phyloP scores from a whole-genome alignment of 2,113 vertebrate genomes.

The Sapajus apella region DNA sequence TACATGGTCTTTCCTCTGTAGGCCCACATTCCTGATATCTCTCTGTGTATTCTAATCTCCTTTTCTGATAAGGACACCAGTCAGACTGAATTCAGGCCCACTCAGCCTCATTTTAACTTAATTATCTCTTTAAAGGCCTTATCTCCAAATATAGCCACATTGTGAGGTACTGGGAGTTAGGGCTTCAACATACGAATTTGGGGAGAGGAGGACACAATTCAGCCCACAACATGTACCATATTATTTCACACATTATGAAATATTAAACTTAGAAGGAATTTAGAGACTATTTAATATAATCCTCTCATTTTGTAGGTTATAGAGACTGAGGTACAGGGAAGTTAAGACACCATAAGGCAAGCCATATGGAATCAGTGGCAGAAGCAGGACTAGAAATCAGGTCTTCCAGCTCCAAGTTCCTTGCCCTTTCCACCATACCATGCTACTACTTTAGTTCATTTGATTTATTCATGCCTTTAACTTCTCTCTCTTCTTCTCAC shows the following conservation, averaged over 20 bases:
- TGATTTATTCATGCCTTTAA: neutral
- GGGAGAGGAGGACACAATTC: neutral
- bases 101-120: neutral
- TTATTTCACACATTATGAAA: slow-evolving; percentile 19
- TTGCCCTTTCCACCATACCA: neutral
- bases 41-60: neutral
- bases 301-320: neutral
- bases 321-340: neutral
- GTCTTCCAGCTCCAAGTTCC: neutral
- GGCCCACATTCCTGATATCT: neutral
- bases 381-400: neutral
- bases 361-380: neutral
- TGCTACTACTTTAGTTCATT: neutral
- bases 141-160: neutral
- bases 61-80: neutral
- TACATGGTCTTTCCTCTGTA: neutral
- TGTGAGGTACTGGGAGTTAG: neutral
- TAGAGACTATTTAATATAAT: neutral
- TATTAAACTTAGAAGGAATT: slow-evolving; percentile 14
- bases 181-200: neutral
- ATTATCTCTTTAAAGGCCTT: neutral
- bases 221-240: neutral
- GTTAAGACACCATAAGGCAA: neutral
- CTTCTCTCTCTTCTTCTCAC: neutral
- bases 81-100: neutral